phyloP scores from a whole-genome alignment of 2,113 vertebrate genomes.

The Sialia sialis region DNA sequence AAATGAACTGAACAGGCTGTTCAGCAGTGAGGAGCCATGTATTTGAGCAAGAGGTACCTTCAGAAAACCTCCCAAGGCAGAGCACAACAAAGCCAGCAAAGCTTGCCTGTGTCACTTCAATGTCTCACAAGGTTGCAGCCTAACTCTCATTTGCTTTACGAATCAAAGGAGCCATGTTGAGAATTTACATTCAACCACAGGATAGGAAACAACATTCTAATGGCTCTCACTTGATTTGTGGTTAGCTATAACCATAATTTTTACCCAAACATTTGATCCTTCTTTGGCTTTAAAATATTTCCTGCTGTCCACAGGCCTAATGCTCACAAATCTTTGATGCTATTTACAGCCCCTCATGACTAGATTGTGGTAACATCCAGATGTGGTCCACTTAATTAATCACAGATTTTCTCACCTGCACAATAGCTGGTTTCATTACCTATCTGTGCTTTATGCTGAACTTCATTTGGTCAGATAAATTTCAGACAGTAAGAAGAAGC shows the following conservation, averaged over 20 bases:
- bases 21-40: background rate
- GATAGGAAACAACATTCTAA: slow-evolving; percentile 41
- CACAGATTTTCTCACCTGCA: slow-evolving; percentile 52
- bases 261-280: slow-evolving; percentile 64
- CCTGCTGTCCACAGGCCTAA: slow-evolving; percentile 50
- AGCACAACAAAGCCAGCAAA: background rate
- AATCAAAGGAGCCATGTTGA: slow-evolving; percentile 11
- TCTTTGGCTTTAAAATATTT: slow-evolving; percentile 58
- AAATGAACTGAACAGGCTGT: background rate
- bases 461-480: slow-evolving; percentile 17
- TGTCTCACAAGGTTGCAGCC: background rate
- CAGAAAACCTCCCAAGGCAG: background rate
- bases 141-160: background rate
- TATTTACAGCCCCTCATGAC: slow-evolving; percentile 59
- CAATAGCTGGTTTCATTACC: slow-evolving; percentile 53
- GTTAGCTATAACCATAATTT: slow-evolving; percentile 46
- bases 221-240: slow-evolving; percentile 51
- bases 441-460: background rate
- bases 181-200: background rate
- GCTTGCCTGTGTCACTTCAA: background rate
- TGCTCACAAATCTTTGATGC: slow-evolving; percentile 50
- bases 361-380: slow-evolving; percentile 52
- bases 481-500: slow-evolving; percentile 47
- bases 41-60: background rate
- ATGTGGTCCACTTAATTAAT: slow-evolving; percentile 40